Evolutionary conservation across 2,113 vertebrate genomes (phyloP).

Genomic region (Takifugu flavidus): DNA sequence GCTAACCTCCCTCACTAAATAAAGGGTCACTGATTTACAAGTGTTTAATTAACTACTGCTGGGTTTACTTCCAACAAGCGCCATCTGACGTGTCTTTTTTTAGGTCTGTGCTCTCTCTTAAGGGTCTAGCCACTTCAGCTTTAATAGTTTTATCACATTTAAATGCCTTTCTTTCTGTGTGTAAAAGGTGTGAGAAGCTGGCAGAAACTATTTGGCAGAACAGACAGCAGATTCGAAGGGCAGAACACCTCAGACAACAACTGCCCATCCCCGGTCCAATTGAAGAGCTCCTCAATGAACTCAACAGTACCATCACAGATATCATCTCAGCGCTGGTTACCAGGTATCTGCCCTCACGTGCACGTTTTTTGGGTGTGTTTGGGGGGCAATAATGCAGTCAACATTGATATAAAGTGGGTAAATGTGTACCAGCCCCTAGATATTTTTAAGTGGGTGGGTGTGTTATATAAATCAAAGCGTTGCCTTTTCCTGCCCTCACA

Average conservation of each 20-base stretch:
- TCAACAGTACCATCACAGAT: constrained; percentile 93
- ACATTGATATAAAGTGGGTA: not conserved
- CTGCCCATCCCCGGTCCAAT: constrained; percentile 92
- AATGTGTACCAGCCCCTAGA: not conserved
- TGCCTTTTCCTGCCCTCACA: not conserved
- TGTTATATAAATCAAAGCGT: not conserved
- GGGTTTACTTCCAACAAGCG: not conserved
- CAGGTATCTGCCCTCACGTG: constrained; percentile 62
- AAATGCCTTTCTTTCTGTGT: constrained; percentile 14
- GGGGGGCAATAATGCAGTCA: not conserved
- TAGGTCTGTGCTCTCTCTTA: not conserved
- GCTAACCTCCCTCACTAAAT: constrained; percentile 7
- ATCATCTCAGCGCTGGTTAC: constrained; percentile 96
- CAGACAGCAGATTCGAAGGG: constrained; percentile 93
- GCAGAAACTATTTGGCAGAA: constrained; percentile 98
- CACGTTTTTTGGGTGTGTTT: constrained; percentile 15
- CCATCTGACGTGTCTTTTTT: constrained; percentile 1
- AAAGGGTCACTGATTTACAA: constrained; percentile 49
- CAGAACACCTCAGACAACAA: constrained; percentile 93
- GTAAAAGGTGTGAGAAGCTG: constrained; percentile 91
- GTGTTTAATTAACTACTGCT: constrained; percentile 23
- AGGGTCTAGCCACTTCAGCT: not conserved
- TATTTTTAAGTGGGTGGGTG: not conserved
- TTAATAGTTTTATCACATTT: not conserved
- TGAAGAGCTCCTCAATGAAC: constrained; percentile 89